Conservation (phyloP, 2,113 vertebrate species). For the Oxyruncus cristatus region DNA sequence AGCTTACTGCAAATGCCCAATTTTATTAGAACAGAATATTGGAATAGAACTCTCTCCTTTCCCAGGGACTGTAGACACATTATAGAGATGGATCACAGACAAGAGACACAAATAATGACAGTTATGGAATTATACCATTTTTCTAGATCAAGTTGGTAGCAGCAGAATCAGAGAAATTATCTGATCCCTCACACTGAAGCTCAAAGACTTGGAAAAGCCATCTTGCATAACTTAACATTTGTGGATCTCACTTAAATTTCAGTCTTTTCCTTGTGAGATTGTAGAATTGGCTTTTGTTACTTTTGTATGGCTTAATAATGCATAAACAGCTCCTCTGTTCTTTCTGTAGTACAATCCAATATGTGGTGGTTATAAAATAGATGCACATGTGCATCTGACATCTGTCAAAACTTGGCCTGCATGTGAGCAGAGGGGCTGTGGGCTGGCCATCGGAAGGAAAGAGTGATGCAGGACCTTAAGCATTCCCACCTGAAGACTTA, state of each 20-base stretch:
- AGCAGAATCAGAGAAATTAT: not conserved
- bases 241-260: not conserved
- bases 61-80: not conserved
- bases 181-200: not conserved
- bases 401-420: slow-evolving; percentile 23
- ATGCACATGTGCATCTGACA: slow-evolving; percentile 18
- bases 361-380: slow-evolving; percentile 13
- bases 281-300: not conserved
- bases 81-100: not conserved
- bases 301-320: not conserved
- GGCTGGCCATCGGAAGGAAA: not conserved
- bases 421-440: rapidly evolving
- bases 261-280: not conserved
- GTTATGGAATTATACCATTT: not conserved
- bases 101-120: not conserved
- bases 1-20: not conserved
- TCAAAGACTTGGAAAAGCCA: not conserved
- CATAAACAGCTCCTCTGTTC: slow-evolving; percentile 15
- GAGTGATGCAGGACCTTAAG: slow-evolving; percentile 4
- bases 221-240: not conserved
- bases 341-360: not conserved
- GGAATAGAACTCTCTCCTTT: not conserved
- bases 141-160: not conserved
- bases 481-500: not conserved
- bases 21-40: not conserved